Evolutionary conservation across 92 coral and sea anemone genomes (phyloP), one percentile per base, ranked within the genome.

Genomic region (Phenganax stokvisi): DNA sequence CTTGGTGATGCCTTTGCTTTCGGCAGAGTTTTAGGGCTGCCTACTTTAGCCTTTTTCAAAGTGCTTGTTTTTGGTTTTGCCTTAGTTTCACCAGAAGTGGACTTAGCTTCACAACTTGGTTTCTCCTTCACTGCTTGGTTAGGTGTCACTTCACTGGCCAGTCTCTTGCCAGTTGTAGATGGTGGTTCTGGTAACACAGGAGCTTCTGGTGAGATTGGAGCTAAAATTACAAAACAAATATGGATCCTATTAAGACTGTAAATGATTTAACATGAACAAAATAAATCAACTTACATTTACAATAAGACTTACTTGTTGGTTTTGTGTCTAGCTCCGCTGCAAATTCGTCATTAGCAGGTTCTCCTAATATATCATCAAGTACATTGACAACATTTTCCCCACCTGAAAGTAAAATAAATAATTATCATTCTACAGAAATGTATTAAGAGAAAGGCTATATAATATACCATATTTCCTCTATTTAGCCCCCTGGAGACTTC

Each of bases 341-440:
- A 90, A 94, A 94, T 73, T 91, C 98, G 76, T 94, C 98, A 89
- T 94, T 89, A 15, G 96, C 92, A 55, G 93, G 90, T 58, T 90
- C 98, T 17, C 97, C 98, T 44, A 94, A 89, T 57, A 94, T 94
- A 57, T 94, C 97, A 76, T 94, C 97, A 16, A 94, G 84, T 15
- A 94, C 98, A 87, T 94, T 94, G 29, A 94, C 98, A 15, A 86
- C 96, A 53, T 87, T 92, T 81, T 94, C 98, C 76, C 81, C 85
- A 81, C 89, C 93, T 90, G 55, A 65, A 64, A 69, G 17, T 10
- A 52, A 70, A 80, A 28, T 15, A 77, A 31, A 71, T 25, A 56
- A 12, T 53, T 59, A 20, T 9, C 47, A 55, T 5, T 15, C 7
- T 9, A 66, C 15, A 51, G 54, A 8, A 65, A 28, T 1, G 25